Percentiles rank a stretch among this genome's conserved stretches.
phyloP scores from a whole-genome alignment of 2,113 vertebrate genomes.

The Apteryx owenii region DNA sequence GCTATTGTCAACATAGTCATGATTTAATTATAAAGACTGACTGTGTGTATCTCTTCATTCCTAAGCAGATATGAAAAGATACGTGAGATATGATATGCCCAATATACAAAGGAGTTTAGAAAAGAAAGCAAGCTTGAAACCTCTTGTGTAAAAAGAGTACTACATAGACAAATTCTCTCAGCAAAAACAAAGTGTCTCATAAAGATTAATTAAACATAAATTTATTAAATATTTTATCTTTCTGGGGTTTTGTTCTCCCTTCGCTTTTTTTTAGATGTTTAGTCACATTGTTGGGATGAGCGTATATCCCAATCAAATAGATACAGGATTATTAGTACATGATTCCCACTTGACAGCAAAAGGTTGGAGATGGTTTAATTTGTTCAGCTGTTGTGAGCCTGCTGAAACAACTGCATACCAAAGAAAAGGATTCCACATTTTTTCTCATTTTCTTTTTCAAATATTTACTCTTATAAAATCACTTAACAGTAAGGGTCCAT shows the following conservation, averaged over 20 bases:
- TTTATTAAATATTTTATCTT: constrained; percentile 18
- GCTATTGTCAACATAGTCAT: background rate
- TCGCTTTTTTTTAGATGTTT: background rate
- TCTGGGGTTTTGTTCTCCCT: constrained; percentile 28
- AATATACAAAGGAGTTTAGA: constrained; percentile 21
- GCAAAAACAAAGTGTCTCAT: background rate
- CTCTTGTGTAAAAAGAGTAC: background rate
- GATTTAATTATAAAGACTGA: constrained; percentile 45
- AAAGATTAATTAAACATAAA: constrained; percentile 26
- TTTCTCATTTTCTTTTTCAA: constrained; percentile 63
- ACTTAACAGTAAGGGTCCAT: background rate
- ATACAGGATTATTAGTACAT: constrained; percentile 46
- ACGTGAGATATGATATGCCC: background rate
- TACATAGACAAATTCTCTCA: background rate
- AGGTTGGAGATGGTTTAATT: constrained; percentile 49
- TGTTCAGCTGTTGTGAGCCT: constrained; percentile 44
- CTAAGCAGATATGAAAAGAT: constrained; percentile 5
- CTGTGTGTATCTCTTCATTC: background rate
- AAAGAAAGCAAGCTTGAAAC: background rate
- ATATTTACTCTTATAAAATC: constrained; percentile 72
- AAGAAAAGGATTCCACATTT: constrained; percentile 38
- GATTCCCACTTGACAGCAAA: constrained; percentile 49
- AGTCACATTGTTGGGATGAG: constrained; percentile 15
- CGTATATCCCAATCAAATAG: background rate
- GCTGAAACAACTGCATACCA: constrained; percentile 17